Percentiles rank a stretch among this genome's conserved stretches.
Evolutionary conservation across 2,113 vertebrate genomes (phyloP).

Genomic region (Hystrix brachyura): DNA sequence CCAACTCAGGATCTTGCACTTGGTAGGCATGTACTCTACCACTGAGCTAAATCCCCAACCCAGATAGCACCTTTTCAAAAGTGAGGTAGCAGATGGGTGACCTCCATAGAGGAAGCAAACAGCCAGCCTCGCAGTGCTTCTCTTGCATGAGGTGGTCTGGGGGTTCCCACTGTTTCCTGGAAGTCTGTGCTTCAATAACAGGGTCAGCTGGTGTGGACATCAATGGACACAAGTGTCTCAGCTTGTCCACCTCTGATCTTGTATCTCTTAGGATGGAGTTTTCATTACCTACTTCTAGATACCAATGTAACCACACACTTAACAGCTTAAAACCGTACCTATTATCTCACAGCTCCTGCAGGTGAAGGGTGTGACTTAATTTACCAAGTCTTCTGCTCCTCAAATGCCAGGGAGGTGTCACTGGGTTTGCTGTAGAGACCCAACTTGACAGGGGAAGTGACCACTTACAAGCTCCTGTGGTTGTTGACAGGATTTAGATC

Average conservation of each 20-base stretch:
- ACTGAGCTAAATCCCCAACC: no score
- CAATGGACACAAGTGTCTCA: background rate
- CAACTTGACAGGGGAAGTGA: background rate
- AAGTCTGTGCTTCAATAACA: background rate
- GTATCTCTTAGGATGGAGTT: background rate
- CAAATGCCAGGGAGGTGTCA: background rate
- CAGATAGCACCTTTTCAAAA: background rate
- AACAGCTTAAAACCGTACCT: background rate
- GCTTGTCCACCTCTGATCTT: background rate
- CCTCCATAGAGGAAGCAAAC: background rate
- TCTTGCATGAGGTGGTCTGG: background rate
- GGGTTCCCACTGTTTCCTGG: background rate
- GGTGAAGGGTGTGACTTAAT: background rate
- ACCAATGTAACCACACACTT: background rate
- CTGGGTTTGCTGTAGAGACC: background rate
- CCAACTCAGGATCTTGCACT: no score
- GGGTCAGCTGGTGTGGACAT: background rate
- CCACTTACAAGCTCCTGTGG: background rate
- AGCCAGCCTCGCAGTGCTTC: background rate
- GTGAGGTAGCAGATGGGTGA: background rate
- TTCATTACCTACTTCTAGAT: background rate
- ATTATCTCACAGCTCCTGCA: background rate
- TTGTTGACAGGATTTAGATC: background rate
- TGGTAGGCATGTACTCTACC: no score
- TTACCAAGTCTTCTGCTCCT: background rate